Evolutionary conservation across 2,113 vertebrate genomes (phyloP).

Genomic region (Strix uralensis): DNA sequence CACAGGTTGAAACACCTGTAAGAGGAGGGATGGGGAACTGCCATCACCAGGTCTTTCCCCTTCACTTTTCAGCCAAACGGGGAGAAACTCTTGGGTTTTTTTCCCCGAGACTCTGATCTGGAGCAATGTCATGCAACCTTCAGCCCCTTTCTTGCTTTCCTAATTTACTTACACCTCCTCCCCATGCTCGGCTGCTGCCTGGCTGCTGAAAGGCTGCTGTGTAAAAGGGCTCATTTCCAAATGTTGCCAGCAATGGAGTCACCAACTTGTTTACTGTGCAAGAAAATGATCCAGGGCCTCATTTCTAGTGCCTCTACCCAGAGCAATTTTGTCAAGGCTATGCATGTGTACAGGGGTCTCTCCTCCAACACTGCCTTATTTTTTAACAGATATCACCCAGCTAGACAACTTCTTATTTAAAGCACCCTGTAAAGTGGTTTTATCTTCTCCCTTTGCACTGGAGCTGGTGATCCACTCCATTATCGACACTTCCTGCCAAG

Average conservation of each 20-base stretch:
- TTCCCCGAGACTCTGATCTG: background rate
- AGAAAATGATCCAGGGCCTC: background rate
- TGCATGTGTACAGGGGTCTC: background rate
- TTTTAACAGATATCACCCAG: background rate
- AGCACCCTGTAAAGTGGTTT: background rate
- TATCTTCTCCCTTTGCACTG: background rate
- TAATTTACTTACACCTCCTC: background rate
- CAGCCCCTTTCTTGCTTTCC: background rate
- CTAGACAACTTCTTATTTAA: background rate
- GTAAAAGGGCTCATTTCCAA: background rate
- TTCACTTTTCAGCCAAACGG: background rate
- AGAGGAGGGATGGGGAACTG: background rate
- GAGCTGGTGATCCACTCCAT: background rate
- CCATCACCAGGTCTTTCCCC: background rate
- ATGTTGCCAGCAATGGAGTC: background rate
- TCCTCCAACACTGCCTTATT: background rate
- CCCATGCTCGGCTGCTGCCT: background rate
- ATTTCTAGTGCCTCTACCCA: background rate
- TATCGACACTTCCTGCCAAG: background rate
- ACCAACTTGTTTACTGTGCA: background rate
- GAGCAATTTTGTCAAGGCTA: background rate
- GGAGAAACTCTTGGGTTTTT: background rate
- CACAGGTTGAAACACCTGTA: background rate
- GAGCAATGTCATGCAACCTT: background rate
- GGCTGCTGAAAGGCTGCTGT: background rate